Percentiles rank a stretch among this genome's conserved stretches.
Conservation (phyloP, 2,888 invertebrate genomes). For the Spodoptera picta region DNA sequence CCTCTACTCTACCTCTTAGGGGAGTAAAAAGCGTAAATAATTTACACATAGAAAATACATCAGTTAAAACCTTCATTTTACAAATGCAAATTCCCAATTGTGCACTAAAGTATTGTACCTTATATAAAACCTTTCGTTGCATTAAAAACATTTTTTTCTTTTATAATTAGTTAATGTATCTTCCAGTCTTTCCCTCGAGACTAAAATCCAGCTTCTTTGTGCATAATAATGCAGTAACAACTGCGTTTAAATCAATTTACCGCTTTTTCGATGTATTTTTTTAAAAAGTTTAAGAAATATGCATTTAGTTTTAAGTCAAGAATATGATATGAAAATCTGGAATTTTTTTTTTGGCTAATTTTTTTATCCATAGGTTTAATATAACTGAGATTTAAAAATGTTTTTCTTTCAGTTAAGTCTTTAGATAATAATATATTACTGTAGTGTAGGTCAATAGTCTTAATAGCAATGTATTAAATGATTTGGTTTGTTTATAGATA, state of each 20-base stretch:
- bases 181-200: slow-evolving; percentile 13
- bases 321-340: slow-evolving; percentile 1
- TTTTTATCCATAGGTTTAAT: too few relatives aligned
- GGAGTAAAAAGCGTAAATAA: too few relatives aligned
- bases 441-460: too few relatives aligned
- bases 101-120: slow-evolving; percentile 21
- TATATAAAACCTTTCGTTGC: slow-evolving; percentile 3
- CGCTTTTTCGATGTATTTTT: slow-evolving; percentile 4
- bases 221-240: slow-evolving; percentile 2
- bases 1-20: too few relatives aligned
- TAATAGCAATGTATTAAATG: too few relatives aligned
- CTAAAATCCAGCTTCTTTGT: slow-evolving; percentile 1
- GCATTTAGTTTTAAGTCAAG: not conserved
- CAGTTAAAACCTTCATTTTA: not conserved
- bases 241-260: not conserved
- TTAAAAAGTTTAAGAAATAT: slow-evolving; percentile 2
- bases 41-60: not conserved
- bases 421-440: too few relatives aligned
- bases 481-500: too few relatives aligned
- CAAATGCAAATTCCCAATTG: slow-evolving; percentile 1
- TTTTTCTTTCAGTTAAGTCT: too few relatives aligned
- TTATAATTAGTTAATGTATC: slow-evolving; percentile 41
- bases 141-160: slow-evolving; percentile 16
- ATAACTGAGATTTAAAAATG: too few relatives aligned
- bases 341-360: not conserved